Conservation (phyloP, 2,113 vertebrate species). For the Falcunculus frontatus region DNA sequence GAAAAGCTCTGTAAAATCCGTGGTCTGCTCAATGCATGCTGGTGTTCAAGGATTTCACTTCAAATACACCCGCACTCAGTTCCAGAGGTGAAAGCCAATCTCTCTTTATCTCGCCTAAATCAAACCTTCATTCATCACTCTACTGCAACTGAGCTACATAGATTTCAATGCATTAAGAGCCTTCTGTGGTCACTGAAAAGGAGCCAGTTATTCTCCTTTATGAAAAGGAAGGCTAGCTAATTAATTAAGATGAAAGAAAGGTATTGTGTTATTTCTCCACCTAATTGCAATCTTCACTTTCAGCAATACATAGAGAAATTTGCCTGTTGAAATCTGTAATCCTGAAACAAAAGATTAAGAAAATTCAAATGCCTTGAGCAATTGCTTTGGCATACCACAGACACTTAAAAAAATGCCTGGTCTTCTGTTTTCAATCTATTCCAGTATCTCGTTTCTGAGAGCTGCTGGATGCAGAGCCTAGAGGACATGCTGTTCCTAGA, state of each 20-base stretch:
- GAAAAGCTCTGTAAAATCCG: neutral
- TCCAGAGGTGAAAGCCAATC: constrained; percentile 21
- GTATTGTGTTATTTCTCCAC: neutral
- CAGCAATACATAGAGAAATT: neutral
- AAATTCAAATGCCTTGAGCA: neutral
- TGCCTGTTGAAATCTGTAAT: neutral
- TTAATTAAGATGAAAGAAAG: constrained; percentile 1
- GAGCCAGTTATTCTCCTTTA: neutral
- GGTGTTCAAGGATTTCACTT: neutral
- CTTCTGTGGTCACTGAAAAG: neutral
- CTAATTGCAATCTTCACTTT: neutral
- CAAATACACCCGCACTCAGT: neutral
- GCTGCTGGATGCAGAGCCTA: neutral
- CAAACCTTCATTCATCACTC: neutral
- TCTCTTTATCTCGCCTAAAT: neutral
- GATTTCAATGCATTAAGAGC: neutral
- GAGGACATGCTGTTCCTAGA: neutral
- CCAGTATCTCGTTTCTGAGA: neutral
- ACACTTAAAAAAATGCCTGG: neutral
- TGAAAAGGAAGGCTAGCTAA: neutral
- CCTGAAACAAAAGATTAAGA: neutral
- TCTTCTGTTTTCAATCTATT: neutral
- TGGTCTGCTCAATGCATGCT: neutral
- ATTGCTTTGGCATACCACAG: neutral
- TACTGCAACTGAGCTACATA: neutral